These are phyloP conservation scores for Podarcis siculus DNA, from an alignment of 2,797 vertebrate species.

Conservation along the genomic window DNA sequence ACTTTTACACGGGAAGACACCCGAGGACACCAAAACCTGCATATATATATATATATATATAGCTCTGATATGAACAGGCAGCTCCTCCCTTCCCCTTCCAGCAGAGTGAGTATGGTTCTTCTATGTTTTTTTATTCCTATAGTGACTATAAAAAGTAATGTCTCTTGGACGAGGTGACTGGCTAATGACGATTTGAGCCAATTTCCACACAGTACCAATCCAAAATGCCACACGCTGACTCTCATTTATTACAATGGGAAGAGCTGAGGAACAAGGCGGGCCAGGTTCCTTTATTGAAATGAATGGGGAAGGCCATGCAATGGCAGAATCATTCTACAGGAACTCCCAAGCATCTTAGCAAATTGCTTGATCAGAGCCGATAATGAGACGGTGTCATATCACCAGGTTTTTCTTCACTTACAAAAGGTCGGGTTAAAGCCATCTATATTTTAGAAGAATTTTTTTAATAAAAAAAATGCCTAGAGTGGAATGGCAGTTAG, in stretches of 20 bases:
- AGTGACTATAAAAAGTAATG: too few species aligned
- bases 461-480: constrained; percentile 19
- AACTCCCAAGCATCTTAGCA: background rate
- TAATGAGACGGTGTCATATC: constrained; percentile 8
- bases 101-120: too few species aligned
- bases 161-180: background rate
- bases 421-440: constrained; percentile 27
- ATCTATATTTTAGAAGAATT: constrained; percentile 28
- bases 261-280: background rate
- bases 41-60: too few species aligned
- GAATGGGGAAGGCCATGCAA: background rate
- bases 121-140: too few species aligned
- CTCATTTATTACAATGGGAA: background rate
- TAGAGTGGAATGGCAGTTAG: constrained; percentile 7
- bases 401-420: constrained; percentile 23
- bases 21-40: too few species aligned
- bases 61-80: background rate
- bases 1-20: too few species aligned
- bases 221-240: background rate
- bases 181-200: background rate
- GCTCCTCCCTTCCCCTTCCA: too few species aligned
- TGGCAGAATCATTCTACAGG: background rate
- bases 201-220: background rate
- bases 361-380: background rate
- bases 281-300: background rate